A percentile compares a stretch with the other conserved stretches of the same genome.
Conservation (phyloP, 2,888 invertebrate species). For the Drosophila stalkeri region DNA sequence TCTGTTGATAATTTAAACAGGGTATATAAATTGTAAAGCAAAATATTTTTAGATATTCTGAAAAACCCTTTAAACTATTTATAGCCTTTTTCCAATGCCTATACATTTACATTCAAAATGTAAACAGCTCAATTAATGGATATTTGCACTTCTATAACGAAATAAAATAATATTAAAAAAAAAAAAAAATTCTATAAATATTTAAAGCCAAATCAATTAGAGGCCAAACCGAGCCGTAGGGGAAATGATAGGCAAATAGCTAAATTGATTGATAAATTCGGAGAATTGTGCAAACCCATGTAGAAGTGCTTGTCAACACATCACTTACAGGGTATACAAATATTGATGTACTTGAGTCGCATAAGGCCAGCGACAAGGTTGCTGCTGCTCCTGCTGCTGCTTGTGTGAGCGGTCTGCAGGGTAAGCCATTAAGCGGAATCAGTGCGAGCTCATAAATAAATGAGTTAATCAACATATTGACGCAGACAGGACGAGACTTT, state of each 20-base stretch:
- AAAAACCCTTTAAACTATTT: no score
- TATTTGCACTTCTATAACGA: background rate
- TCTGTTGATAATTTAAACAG: background rate
- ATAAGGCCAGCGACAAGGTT: constrained; percentile 35
- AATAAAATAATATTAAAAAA: background rate
- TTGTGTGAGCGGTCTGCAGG: constrained; percentile 15
- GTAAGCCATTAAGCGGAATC: constrained; percentile 73
- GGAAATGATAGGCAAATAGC: background rate
- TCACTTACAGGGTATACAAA: constrained; percentile 35
- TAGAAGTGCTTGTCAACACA: background rate
- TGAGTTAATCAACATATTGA: constrained; percentile 79
- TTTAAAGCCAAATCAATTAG: background rate
- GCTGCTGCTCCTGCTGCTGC: constrained; percentile 4
- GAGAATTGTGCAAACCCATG: background rate
- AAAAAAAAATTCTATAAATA: background rate
- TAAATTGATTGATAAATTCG: background rate
- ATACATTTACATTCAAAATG: background rate
- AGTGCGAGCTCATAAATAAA: constrained; percentile 76
- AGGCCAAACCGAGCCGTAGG: background rate
- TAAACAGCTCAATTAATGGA: background rate
- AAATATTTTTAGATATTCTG: no score
- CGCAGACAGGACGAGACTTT: constrained; percentile 39
- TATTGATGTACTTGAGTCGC: constrained; percentile 43
- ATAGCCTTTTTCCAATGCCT: no score
- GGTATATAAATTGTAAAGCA: no score